Base-by-base conservation (phyloP, 1,140 invertebrate species). In the Frieseomelitta varia region DNA sequence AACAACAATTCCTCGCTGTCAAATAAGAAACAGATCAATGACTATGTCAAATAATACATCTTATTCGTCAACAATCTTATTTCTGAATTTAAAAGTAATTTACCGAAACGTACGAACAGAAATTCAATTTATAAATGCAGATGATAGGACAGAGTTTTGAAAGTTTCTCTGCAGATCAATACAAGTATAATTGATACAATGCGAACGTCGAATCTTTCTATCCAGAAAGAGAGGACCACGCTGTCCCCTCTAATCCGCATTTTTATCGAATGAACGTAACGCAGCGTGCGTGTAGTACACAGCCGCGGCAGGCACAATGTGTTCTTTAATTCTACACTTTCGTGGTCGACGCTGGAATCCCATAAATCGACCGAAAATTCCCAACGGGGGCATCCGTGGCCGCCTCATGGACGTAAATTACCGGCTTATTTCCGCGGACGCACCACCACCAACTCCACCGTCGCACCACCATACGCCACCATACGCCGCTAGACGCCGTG, bases 311-410 rank as follows among this genome's bases (percentile, higher is more conserved):
- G 19, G 74, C 86, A 91, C 90, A 92, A 92, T 91, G 85, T 89
- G 90, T 81, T 84, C 88, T 90, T 92, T 92, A 92, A 92, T 92
- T 92, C 85, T 85, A 86, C 82, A 80, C 75, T 87, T 87, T 88
- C 90, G 86, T 92, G 86, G 85, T 79, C 81, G 83, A 79, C 56
- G 72, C 61, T 82, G 88, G 85, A 90, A 91, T 88, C 85, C 75
- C 93, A 93, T 93, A 93, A 93, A 93, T 93, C 92, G 87, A 84
- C 89, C 91, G 84, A 93, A 93, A 93, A 93, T 93, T 93, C 92
- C 89, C 90, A 92, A 87, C 87, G 87, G 79, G 81, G 84, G 82
- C 74, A 80, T 69, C 74, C 79, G 84, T 72, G 79, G 85, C 82
- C 76, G 84, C 83, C 77, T 75, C 81, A 47, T 84, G 86, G 87